Conservation (phyloP, 2,113 vertebrate species). For the Anser cygnoides region DNA sequence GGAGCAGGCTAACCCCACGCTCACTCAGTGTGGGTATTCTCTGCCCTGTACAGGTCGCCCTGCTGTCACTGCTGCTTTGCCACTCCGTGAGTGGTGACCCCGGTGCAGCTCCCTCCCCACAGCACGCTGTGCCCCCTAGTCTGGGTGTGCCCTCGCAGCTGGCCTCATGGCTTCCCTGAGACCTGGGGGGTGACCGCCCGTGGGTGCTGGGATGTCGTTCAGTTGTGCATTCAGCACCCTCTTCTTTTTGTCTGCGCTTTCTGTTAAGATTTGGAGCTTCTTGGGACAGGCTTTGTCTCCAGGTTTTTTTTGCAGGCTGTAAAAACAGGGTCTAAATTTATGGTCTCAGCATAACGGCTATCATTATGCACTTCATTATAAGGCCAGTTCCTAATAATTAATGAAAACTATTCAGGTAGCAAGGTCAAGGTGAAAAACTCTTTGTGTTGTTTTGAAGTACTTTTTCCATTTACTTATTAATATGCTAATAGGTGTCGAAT, state of each 20-base stretch:
- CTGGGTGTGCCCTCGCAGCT: not conserved
- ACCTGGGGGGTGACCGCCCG: not conserved
- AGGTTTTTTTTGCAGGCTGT: not conserved
- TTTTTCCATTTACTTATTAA: conserved; percentile 32
- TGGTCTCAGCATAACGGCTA: not conserved
- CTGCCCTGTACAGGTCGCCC: not conserved
- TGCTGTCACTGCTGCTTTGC: fast-evolving
- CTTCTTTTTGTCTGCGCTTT: not conserved
- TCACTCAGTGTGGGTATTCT: fast-evolving
- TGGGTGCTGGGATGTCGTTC: not conserved
- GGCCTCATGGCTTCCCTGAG: not conserved
- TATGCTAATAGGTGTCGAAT: not conserved
- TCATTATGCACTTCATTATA: not conserved
- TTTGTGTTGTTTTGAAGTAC: not conserved
- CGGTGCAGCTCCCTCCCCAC: fast-evolving
- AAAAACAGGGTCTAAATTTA: conserved; percentile 31
- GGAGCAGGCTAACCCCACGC: not conserved
- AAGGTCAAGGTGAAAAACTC: conserved; percentile 27
- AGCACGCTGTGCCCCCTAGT: fast-evolving
- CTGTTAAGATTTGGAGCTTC: not conserved
- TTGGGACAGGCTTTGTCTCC: not conserved
- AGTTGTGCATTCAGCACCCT: not conserved
- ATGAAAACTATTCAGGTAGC: conserved; percentile 33
- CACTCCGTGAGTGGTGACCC: fast-evolving
- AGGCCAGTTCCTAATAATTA: conserved; percentile 18